Evolutionary conservation across 2,797 vertebrate genomes (phyloP).

Genomic region (Heteromormyrus szaboi): DNA sequence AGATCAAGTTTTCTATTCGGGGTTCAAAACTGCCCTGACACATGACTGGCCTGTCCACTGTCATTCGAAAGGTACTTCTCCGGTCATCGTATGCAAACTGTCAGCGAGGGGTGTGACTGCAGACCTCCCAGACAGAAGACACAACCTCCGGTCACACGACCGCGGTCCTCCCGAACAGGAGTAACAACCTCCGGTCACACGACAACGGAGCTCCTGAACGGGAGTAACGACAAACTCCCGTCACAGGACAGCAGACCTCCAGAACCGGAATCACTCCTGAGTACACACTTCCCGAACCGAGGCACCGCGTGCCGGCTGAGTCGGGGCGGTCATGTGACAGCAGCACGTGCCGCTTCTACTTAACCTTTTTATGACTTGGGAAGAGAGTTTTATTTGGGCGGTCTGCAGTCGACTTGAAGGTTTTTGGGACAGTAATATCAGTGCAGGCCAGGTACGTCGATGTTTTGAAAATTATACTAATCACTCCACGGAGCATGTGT

Average conservation of each 20-base stretch:
- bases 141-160: background rate
- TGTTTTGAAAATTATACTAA: slow-evolving; percentile 6
- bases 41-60: background rate
- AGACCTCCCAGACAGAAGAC: background rate
- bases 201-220: background rate
- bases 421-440: background rate
- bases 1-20: background rate
- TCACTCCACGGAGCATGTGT: slow-evolving; percentile 21
- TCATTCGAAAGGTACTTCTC: background rate
- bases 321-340: background rate
- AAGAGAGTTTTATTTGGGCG: background rate
- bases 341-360: background rate
- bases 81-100: background rate
- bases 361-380: background rate
- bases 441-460: background rate
- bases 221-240: background rate
- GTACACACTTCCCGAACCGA: background rate
- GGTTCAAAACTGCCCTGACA: background rate
- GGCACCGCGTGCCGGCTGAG: background rate
- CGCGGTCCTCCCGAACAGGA: background rate
- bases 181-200: background rate
- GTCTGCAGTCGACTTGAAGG: background rate
- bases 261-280: background rate
- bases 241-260: background rate
- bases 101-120: background rate